Conservation (phyloP, 2,888 invertebrate species). For the Chorisops tibialis region DNA sequence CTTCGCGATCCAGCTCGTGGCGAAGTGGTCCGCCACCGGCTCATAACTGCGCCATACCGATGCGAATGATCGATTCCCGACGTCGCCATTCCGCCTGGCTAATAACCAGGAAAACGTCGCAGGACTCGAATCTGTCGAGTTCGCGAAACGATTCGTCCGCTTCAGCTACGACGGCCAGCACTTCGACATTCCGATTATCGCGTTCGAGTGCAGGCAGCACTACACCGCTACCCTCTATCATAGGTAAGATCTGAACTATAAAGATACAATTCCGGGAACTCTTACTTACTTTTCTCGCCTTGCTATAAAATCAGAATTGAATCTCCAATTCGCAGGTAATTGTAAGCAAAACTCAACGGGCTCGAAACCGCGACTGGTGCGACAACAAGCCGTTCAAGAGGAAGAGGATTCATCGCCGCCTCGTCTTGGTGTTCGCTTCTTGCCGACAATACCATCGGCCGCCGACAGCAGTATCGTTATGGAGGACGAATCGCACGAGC, state of each 20-base stretch:
- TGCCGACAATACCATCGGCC: slow-evolving; percentile 71
- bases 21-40: slow-evolving; percentile 61
- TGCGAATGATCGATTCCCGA: slow-evolving; percentile 70
- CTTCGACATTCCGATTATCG: slow-evolving; percentile 85
- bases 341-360: slow-evolving; percentile 40
- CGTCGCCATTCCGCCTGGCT: slow-evolving; percentile 84
- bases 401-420: slow-evolving; percentile 62
- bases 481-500: slow-evolving; percentile 58
- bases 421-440: slow-evolving; percentile 58
- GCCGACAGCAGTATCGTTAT: slow-evolving; percentile 68
- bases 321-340: slow-evolving; percentile 39
- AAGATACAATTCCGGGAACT: not conserved
- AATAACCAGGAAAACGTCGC: slow-evolving; percentile 86
- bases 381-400: slow-evolving; percentile 76
- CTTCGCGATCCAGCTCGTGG: slow-evolving; percentile 85
- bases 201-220: slow-evolving; percentile 70
- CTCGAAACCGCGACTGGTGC: slow-evolving; percentile 70
- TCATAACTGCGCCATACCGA: slow-evolving; percentile 73
- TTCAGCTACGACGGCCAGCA: slow-evolving; percentile 85
- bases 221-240: slow-evolving; percentile 51
- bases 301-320: slow-evolving; percentile 4
- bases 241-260: slow-evolving; percentile 38
- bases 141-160: slow-evolving; percentile 90
- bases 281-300: not conserved
- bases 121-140: slow-evolving; percentile 86